phyloP scores from a whole-genome alignment of 2,888 invertebrate genomes.

The Diaphora mendica region DNA sequence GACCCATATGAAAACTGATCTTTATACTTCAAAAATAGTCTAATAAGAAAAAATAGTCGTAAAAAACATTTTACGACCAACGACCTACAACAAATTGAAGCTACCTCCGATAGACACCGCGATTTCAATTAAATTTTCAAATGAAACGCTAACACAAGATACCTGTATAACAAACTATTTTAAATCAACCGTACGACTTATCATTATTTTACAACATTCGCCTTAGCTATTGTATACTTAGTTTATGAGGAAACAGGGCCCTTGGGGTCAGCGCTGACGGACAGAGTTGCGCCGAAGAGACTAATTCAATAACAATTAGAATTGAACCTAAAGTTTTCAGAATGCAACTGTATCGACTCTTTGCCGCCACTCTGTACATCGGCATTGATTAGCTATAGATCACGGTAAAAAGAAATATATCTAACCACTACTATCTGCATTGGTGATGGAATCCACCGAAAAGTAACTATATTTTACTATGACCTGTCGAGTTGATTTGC shows the following conservation, averaged over 20 bases:
- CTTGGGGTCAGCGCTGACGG: too few relatives aligned
- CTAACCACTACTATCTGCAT: background rate
- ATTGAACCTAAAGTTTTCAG: too few relatives aligned
- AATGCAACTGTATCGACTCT: too few relatives aligned
- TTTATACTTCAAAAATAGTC: conserved; percentile 18
- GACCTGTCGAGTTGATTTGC: background rate
- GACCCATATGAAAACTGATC: conserved; percentile 16
- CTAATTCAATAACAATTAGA: too few relatives aligned
- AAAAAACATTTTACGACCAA: conserved; percentile 48
- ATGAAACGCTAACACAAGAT: conserved; percentile 41
- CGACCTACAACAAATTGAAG: conserved; percentile 45
- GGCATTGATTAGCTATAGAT: background rate
- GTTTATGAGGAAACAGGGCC: conserved; percentile 24
- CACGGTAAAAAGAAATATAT: background rate
- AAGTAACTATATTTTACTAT: background rate
- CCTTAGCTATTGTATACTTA: conserved; percentile 48
- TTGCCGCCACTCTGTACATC: too few relatives aligned
- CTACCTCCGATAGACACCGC: conserved; percentile 28
- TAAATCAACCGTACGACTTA: conserved; percentile 42
- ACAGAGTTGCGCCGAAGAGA: too few relatives aligned
- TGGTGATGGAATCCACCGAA: background rate
- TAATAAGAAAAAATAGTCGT: conserved; percentile 39
- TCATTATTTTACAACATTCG: conserved; percentile 40
- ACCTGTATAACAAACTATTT: conserved; percentile 41
- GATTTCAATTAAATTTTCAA: conserved; percentile 18